These are phyloP conservation scores for Menidia beryllina DNA, from an alignment of 2,113 vertebrate species.

Conservation along the genomic window DNA sequence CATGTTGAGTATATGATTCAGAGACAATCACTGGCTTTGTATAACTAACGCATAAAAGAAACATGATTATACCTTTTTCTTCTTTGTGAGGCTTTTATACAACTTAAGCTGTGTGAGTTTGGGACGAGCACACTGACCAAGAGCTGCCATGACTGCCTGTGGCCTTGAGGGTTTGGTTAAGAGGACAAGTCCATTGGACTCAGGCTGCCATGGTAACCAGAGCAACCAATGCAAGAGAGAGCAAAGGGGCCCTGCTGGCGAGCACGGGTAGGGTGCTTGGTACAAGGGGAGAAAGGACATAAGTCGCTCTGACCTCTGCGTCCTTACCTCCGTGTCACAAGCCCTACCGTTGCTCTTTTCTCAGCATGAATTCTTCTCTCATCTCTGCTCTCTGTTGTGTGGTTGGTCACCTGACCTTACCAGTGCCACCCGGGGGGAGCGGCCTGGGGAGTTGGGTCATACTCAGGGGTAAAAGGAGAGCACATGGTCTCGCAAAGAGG, in stretches of 20 bases:
- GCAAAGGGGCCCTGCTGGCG: slow-evolving; percentile 1
- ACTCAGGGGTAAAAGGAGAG: slow-evolving; percentile 67
- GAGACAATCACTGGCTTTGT: not conserved
- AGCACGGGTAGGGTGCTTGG: slow-evolving; percentile 15
- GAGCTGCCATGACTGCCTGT: slow-evolving; percentile 48
- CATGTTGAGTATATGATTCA: slow-evolving; percentile 2
- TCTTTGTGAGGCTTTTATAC: slow-evolving; percentile 65
- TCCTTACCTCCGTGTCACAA: slow-evolving; percentile 29
- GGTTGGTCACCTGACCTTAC: slow-evolving; percentile 66
- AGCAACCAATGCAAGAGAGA: slow-evolving; percentile 52
- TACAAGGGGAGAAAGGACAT: slow-evolving; percentile 6
- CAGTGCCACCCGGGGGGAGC: slow-evolving; percentile 80
- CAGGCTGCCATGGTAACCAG: slow-evolving; percentile 53
- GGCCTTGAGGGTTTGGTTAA: slow-evolving; percentile 64
- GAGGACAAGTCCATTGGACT: slow-evolving; percentile 61
- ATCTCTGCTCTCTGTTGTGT: slow-evolving; percentile 48
- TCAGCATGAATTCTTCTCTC: slow-evolving; percentile 32
- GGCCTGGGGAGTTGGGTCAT: slow-evolving; percentile 63
- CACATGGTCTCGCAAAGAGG: slow-evolving; percentile 26
- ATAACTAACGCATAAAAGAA: slow-evolving; percentile 24
- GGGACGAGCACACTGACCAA: slow-evolving; percentile 77
- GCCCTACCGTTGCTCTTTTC: slow-evolving; percentile 18
- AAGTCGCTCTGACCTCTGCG: slow-evolving; percentile 45
- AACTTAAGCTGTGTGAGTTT: slow-evolving; percentile 82
- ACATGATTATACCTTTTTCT: slow-evolving; percentile 37